A percentile compares a stretch with the other conserved stretches of the same genome.
These are phyloP conservation scores for Bombus soroeensis DNA, from an alignment of 1,140 invertebrate genomes.

Conservation along the genomic window DNA sequence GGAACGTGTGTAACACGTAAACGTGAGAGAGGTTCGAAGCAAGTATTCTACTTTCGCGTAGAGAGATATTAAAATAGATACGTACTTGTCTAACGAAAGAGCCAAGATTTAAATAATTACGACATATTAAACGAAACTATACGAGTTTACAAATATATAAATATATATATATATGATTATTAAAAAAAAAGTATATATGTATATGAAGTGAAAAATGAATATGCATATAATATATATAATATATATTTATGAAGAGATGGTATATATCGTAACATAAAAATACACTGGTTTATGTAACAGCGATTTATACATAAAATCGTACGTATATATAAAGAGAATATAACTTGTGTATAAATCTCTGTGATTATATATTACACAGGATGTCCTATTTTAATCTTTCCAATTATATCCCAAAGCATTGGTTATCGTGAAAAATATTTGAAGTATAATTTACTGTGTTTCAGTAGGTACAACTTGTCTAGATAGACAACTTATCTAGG, in stretches of 20 bases:
- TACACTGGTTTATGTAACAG: slow-evolving; percentile 59
- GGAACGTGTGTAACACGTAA: neutral
- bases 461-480: no score
- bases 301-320: slow-evolving; percentile 55
- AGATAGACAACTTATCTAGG: no score
- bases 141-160: slow-evolving; percentile 39
- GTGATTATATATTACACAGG: slow-evolving; percentile 6
- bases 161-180: slow-evolving; percentile 57
- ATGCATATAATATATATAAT: slow-evolving; percentile 52
- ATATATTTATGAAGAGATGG: slow-evolving; percentile 64
- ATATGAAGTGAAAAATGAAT: slow-evolving; percentile 36
- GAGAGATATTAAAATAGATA: slow-evolving; percentile 13
- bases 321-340: slow-evolving; percentile 33
- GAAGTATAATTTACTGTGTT: no score
- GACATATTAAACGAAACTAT: slow-evolving; percentile 48
- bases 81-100: slow-evolving; percentile 33
- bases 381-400: no score
- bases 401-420: no score
- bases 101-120: slow-evolving; percentile 53
- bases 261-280: slow-evolving; percentile 58
- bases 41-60: slow-evolving; percentile 16
- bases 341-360: slow-evolving; percentile 43
- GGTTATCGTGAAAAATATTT: no score
- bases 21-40: neutral
- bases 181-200: slow-evolving; percentile 27